phyloP scores from a whole-genome alignment of 2,113 vertebrate species.

The Chunga burmeisteri region DNA sequence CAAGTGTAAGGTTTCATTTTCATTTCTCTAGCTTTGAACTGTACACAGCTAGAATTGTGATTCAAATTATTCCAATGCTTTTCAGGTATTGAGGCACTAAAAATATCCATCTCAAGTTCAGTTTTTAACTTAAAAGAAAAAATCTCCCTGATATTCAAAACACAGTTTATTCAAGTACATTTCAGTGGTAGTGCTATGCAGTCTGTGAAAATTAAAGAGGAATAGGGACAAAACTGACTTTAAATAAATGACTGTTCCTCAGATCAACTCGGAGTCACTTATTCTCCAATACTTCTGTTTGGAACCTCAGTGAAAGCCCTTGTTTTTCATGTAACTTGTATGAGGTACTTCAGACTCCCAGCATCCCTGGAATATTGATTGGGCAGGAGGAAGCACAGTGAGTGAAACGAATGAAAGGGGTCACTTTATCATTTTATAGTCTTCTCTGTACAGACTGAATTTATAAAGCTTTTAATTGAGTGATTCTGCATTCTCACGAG shows the following conservation, averaged over 20 bases:
- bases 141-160: background rate
- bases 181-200: background rate
- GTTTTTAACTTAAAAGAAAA: background rate
- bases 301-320: background rate
- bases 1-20: conserved; percentile 22
- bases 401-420: background rate
- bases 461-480: background rate
- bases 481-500: background rate
- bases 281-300: background rate
- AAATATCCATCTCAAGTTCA: background rate
- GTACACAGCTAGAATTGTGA: conserved; percentile 6
- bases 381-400: background rate
- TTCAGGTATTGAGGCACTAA: background rate
- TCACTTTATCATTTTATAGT: background rate
- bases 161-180: background rate
- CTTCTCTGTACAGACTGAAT: background rate
- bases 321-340: background rate
- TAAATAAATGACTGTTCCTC: background rate
- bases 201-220: background rate
- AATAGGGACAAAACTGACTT: background rate
- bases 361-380: background rate
- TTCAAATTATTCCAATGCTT: conserved; percentile 15
- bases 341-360: background rate
- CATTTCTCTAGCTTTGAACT: conserved; percentile 32
- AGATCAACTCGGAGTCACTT: background rate